These are phyloP conservation scores for Holothuria glaberrima DNA, from an alignment of 35 echinoderm and acorn worm species.

Conservation along the genomic window DNA sequence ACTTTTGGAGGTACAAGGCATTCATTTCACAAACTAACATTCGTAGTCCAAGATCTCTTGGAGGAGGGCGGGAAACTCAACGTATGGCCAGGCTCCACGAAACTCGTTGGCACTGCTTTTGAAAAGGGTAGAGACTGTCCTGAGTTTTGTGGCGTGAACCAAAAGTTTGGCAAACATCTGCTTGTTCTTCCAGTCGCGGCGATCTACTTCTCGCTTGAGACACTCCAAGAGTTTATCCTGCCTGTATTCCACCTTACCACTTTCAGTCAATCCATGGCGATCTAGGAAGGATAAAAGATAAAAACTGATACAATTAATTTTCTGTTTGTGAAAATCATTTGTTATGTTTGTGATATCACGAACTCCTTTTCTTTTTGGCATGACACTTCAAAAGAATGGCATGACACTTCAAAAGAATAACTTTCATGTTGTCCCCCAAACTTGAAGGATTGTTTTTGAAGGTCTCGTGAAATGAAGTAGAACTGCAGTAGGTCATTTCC, in stretches of 20 bases:
- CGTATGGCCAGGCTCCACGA: conserved; percentile 77
- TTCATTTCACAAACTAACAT: conserved; percentile 54
- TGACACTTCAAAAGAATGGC: too few relatives aligned
- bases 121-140: conserved; percentile 81
- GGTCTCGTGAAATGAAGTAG: too few relatives aligned
- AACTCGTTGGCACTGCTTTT: conserved; percentile 83
- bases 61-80: conserved; percentile 84
- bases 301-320: too few relatives aligned
- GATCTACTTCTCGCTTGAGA: conserved; percentile 86
- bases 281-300: conserved; percentile 51
- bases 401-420: too few relatives aligned
- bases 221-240: conserved; percentile 85
- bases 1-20: background rate
- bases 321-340: too few relatives aligned
- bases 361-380: too few relatives aligned
- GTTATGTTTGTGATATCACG: too few relatives aligned
- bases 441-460: too few relatives aligned
- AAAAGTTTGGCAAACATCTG: conserved; percentile 95
- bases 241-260: conserved; percentile 73
- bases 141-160: conserved; percentile 87
- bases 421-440: too few relatives aligned
- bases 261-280: conserved; percentile 84
- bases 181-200: conserved; percentile 97
- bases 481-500: too few relatives aligned
- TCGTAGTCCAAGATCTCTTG: conserved; percentile 95